These are phyloP conservation scores for Calosoma granatense DNA, from an alignment of 1,140 invertebrate genomes.

Conservation along the genomic window DNA sequence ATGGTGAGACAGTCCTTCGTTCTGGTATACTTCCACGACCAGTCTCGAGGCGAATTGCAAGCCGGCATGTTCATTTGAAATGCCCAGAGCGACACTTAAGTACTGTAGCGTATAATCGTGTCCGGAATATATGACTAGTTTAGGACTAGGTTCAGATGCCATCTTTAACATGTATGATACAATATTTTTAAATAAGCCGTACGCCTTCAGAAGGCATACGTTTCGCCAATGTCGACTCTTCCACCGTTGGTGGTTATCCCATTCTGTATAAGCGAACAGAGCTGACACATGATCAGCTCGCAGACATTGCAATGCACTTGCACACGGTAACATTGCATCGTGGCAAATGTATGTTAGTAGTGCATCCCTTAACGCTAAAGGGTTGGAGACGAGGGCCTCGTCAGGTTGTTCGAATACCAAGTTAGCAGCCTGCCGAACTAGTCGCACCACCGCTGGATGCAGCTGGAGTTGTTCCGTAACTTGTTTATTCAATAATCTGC, in stretches of 20 bases:
- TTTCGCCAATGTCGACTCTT: constrained; percentile 53
- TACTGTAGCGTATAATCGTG: constrained; percentile 85
- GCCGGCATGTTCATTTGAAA: constrained; percentile 45
- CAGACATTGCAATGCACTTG: constrained; percentile 32
- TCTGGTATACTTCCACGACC: constrained; percentile 68
- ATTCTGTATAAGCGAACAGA: constrained; percentile 64
- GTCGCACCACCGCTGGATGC: constrained; percentile 47
- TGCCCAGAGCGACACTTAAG: constrained; percentile 64
- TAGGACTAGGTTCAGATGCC: constrained; percentile 62
- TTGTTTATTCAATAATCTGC: constrained; percentile 31
- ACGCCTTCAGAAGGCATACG: constrained; percentile 59
- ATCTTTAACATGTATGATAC: constrained; percentile 68
- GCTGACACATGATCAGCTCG: constrained; percentile 59
- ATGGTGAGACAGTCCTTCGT: constrained; percentile 31
- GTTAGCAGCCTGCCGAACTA: constrained; percentile 51
- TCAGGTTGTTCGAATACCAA: constrained; percentile 51
- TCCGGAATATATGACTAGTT: constrained; percentile 79
- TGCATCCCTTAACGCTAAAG: constrained; percentile 66
- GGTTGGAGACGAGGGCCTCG: constrained; percentile 47
- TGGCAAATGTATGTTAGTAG: constrained; percentile 77
- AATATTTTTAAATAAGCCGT: constrained; percentile 66
- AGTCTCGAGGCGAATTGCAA: constrained; percentile 75
- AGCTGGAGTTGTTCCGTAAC: constrained; percentile 44
- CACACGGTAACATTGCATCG: constrained; percentile 63
- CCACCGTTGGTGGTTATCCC: constrained; percentile 55